Evolutionary conservation across 2,888 invertebrate genomes (phyloP), one percentile per base, ranked within the genome.

Genomic region (Ptychoptera albimana): DNA sequence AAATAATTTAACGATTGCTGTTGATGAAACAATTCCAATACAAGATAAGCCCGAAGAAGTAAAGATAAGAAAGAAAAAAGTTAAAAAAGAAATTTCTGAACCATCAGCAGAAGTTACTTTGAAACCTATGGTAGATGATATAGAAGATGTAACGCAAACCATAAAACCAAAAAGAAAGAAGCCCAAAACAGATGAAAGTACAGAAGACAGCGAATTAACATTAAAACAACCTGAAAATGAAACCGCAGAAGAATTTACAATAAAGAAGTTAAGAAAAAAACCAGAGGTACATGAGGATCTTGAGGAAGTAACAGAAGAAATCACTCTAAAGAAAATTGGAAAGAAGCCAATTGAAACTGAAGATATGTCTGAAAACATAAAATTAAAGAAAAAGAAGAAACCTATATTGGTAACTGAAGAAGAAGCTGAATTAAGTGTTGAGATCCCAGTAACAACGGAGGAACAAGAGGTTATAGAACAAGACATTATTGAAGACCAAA

Each of bases 181-280:
- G 8, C 34, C 50, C 54, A 42, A 37, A 46, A 10, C 32, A 9
- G n/a, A 36, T 14, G 47, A 45, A 37, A 42, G 44, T 49, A 14
- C 40, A 32, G 40, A 40, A 31, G 32, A 32, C 31, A 6, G 10
- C 2, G 34, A 10, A n/a, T 4, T 34, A n/a, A 34, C 34, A 4
- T 43, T 53, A 11, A 38, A 48, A 14, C 50, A 50, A 16, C 50
- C 55, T 12, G 48, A 57, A 37, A 57, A 57, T 16, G 66, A 69
- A 44, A 61, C 61, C 47, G 59, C 60, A 40, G 55, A 61, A 49
- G 56, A 64, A 49, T 45, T 58, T 53, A 46, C 44, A 10, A 44
- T 49, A 38, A 48, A 47, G 13, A 47, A 48, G 15, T 16, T 4
- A 9, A 63, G 63, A 36, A 55, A 65, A 14, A 63, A 66, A 47